A percentile compares a stretch with the other conserved stretches of the same genome.
Conservation (phyloP, 2,888 invertebrate genomes). For the Hydropsyche betteni region DNA sequence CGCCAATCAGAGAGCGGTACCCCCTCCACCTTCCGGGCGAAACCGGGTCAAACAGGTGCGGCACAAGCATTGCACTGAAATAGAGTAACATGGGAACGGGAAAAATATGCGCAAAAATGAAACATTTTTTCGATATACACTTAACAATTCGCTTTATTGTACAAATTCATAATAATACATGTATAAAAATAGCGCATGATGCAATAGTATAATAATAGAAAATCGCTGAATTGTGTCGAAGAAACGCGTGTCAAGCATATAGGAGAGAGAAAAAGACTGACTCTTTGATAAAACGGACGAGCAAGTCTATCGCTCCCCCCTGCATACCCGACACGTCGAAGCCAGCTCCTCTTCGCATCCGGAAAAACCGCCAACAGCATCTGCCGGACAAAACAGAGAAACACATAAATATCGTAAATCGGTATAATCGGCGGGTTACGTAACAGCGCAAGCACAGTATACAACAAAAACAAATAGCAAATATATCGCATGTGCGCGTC, state of each 20-base stretch:
- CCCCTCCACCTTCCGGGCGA: conserved; percentile 2
- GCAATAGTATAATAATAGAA: neutral
- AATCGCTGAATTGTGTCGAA: conserved; percentile 53
- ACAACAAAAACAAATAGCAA: no score
- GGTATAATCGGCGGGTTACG: neutral
- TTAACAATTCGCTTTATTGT: conserved; percentile 22
- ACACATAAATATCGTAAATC: neutral
- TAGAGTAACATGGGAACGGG: neutral
- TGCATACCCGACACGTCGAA: conserved; percentile 36
- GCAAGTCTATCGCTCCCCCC: conserved; percentile 48
- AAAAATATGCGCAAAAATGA: neutral
- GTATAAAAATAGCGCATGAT: neutral
- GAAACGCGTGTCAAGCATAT: conserved; percentile 67
- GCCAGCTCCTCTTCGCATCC: no score
- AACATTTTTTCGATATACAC: neutral
- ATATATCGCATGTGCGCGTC: no score
- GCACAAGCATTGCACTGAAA: neutral
- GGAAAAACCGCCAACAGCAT: no score
- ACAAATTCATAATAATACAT: neutral
- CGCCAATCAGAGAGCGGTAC: neutral
- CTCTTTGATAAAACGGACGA: conserved; percentile 56
- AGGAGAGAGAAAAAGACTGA: conserved; percentile 86
- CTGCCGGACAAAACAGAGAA: neutral
- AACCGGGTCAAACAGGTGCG: conserved; percentile 29
- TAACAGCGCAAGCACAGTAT: no score